Evolutionary conservation across 2,113 vertebrate genomes (phyloP).

Genomic region (Polyodon spathula): DNA sequence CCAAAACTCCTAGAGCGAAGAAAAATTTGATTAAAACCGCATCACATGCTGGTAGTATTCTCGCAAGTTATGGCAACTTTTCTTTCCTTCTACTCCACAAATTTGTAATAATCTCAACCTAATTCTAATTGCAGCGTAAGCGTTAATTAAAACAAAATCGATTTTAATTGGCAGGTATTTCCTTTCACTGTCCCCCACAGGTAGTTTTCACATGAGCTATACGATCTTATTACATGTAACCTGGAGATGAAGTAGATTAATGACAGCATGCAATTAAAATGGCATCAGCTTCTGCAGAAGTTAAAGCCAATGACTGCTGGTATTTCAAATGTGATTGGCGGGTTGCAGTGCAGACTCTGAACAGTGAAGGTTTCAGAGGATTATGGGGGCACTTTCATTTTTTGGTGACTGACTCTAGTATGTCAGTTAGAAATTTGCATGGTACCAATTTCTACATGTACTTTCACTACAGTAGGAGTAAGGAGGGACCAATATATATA

Average conservation of each 20-base stretch:
- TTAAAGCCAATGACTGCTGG: conserved; percentile 1
- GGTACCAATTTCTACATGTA: too few species aligned
- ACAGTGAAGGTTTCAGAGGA: too few species aligned
- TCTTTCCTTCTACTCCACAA: conserved; percentile 15
- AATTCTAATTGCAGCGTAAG: conserved; percentile 14
- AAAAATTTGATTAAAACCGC: conserved; percentile 45
- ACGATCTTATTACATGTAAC: background rate
- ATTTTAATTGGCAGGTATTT: conserved; percentile 24
- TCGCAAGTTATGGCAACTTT: conserved; percentile 17
- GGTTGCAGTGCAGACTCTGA: background rate
- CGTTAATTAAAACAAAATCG: conserved; percentile 23
- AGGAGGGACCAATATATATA: too few species aligned
- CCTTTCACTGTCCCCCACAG: conserved; percentile 9
- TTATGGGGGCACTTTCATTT: too few species aligned
- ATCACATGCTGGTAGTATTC: conserved; percentile 27
- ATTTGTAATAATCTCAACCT: conserved; percentile 21
- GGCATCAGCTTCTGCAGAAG: conserved; percentile 8
- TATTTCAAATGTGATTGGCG: background rate
- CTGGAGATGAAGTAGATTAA: background rate
- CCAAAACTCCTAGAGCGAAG: conserved; percentile 43
- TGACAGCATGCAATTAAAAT: conserved; percentile 6
- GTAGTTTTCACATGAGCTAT: background rate
- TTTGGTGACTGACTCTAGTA: too few species aligned
- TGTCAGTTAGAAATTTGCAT: too few species aligned
- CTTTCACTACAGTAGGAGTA: too few species aligned